Conservation (phyloP, 2,797 vertebrate species). For the Dermochelys coriacea region DNA sequence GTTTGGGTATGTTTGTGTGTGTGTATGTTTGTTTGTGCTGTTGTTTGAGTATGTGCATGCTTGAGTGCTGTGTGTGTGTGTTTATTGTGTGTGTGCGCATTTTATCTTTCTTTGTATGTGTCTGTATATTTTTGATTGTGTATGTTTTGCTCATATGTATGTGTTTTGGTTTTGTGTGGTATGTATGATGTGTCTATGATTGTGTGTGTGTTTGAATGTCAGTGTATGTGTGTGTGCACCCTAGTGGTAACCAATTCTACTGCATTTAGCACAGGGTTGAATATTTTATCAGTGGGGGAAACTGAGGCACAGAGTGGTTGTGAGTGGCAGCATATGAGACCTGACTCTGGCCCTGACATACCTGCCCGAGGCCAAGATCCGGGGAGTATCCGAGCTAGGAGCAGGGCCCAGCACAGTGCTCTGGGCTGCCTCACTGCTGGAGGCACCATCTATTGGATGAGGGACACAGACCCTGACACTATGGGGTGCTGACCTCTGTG, state of each 20-base stretch:
- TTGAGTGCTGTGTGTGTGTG: not conserved
- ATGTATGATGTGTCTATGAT: not conserved
- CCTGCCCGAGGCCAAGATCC: not conserved
- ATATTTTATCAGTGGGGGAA: not conserved
- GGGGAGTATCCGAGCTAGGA: not conserved
- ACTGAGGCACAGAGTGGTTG: not conserved
- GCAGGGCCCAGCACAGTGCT: not conserved
- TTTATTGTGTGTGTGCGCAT: not conserved
- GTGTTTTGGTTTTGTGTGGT: not conserved
- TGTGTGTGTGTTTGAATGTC: not conserved
- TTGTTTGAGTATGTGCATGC: not conserved
- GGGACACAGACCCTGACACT: not conserved
- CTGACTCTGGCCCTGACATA: not conserved
- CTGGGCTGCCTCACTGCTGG: not conserved
- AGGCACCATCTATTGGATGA: not conserved
- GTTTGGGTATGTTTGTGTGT: not conserved
- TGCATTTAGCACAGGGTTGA: not conserved
- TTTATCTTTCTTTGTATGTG: not conserved
- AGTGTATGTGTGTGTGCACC: accelerated
- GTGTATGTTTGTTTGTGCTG: not conserved
- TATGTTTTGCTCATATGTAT: not conserved
- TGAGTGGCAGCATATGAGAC: not conserved
- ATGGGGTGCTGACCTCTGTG: not conserved
- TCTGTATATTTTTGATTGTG: not conserved
- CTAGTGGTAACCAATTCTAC: not conserved